Conservation (phyloP, 2,797 vertebrate genomes). For the Sus cebifrons region DNA sequence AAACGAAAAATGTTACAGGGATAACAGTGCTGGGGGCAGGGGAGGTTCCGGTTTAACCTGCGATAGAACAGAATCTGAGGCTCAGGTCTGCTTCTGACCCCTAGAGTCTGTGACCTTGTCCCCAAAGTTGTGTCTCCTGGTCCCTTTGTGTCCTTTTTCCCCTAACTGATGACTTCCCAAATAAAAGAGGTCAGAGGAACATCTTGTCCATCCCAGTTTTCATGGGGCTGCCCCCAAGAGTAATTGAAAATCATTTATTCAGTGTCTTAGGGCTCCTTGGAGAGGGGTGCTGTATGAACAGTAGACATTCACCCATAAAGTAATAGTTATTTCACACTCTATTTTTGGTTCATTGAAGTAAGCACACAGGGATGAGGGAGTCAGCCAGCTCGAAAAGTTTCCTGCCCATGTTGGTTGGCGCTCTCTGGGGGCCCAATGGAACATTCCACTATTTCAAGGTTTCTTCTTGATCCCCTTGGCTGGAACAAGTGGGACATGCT, state of each 20-base stretch:
- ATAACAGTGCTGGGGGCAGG: background rate
- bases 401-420: slow-evolving; percentile 45
- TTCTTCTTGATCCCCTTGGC: slow-evolving; percentile 75
- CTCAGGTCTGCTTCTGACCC: background rate
- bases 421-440: slow-evolving; percentile 65
- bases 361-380: slow-evolving; percentile 69
- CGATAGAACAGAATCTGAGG: background rate
- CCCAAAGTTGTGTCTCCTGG: accelerated
- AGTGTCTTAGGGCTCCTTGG: background rate
- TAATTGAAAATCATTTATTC: background rate
- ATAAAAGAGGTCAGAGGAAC: background rate
- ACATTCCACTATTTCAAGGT: slow-evolving; percentile 75
- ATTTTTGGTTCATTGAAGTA: slow-evolving; percentile 82
- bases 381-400: slow-evolving; percentile 62
- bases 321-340: slow-evolving; percentile 74
- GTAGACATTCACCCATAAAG: slow-evolving; percentile 32
- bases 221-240: background rate
- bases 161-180: background rate
- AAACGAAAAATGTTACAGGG: background rate
- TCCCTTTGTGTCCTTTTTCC: background rate
- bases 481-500: slow-evolving; percentile 1
- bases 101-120: slow-evolving; percentile 38
- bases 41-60: background rate
- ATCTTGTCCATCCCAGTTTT: background rate
- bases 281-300: slow-evolving; percentile 40